These are phyloP conservation scores for Diachrysia chrysitis DNA, from an alignment of 2,888 invertebrate genomes.

Conservation along the genomic window DNA sequence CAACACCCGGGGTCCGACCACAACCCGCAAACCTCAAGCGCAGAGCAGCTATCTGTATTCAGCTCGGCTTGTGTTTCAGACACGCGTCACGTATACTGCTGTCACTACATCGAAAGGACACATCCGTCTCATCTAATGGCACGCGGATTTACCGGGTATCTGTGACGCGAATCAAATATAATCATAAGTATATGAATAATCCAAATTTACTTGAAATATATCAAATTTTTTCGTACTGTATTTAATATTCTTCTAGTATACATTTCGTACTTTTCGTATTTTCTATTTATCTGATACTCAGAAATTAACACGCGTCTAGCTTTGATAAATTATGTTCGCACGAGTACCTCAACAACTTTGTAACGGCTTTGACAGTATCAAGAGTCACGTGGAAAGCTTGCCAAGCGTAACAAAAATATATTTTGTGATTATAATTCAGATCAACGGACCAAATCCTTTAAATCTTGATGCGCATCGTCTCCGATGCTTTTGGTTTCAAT, in stretches of 20 bases:
- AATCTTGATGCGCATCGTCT: slow-evolving; percentile 39
- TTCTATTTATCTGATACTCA: slow-evolving; percentile 24
- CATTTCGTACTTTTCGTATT: slow-evolving; percentile 15
- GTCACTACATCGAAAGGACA: slow-evolving; percentile 54
- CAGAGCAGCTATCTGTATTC: slow-evolving; percentile 64
- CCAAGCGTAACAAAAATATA: slow-evolving; percentile 55
- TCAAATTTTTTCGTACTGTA: slow-evolving; percentile 12
- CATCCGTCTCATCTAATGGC: slow-evolving; percentile 37
- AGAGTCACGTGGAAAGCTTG: slow-evolving; percentile 54
- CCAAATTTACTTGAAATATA: slow-evolving; percentile 33
- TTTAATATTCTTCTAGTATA: slow-evolving; percentile 1
- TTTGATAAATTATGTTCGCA: slow-evolving; percentile 33
- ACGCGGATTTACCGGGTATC: slow-evolving; percentile 35
- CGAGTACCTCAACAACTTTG: slow-evolving; percentile 23
- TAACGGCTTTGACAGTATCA: slow-evolving; percentile 30
- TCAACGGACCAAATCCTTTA: slow-evolving; percentile 51
- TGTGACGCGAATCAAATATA: slow-evolving; percentile 43
- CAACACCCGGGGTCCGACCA: slow-evolving; percentile 65
- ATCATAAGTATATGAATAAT: slow-evolving; percentile 19
- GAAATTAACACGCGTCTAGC: slow-evolving; percentile 28
- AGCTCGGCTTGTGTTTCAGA: slow-evolving; percentile 64
- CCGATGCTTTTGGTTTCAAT: slow-evolving; percentile 35
- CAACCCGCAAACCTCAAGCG: slow-evolving; percentile 70
- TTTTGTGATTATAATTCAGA: slow-evolving; percentile 42
- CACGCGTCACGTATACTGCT: slow-evolving; percentile 56